phyloP scores from a whole-genome alignment of 2,888 invertebrate genomes.

The Ochropacha duplaris region DNA sequence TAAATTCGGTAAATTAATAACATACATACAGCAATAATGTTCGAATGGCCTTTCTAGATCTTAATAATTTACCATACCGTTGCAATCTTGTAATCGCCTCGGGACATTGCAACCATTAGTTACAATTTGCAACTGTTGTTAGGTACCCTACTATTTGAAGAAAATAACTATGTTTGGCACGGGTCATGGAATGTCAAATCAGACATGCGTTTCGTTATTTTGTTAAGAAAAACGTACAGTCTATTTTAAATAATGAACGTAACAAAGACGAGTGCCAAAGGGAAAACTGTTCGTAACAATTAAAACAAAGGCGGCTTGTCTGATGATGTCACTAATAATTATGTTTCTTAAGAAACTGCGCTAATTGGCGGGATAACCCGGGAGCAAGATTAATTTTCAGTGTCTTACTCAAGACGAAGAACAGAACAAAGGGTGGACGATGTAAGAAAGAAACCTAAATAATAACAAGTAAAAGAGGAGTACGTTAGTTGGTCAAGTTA shows the following conservation, averaged over 20 bases:
- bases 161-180: constrained; percentile 47
- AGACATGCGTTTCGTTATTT: not conserved
- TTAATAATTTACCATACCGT: constrained; percentile 60
- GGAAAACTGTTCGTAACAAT: constrained; percentile 35
- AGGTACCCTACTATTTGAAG: constrained; percentile 59
- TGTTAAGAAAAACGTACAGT: constrained; percentile 10
- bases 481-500: not conserved
- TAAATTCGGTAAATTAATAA: no score
- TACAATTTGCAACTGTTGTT: constrained; percentile 64
- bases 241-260: constrained; percentile 13
- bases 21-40: no score
- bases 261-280: constrained; percentile 31
- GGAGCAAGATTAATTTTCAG: constrained; percentile 14
- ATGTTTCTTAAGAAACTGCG: constrained; percentile 15
- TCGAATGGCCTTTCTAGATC: no score
- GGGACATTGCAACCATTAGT: constrained; percentile 63
- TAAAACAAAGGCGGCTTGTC: constrained; percentile 19
- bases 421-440: not conserved
- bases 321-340: constrained; percentile 24
- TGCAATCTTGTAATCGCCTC: constrained; percentile 52
- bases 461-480: not conserved
- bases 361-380: constrained; percentile 40
- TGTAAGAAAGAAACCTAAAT: not conserved
- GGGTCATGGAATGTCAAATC: constrained; percentile 4
- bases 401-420: not conserved